These are phyloP conservation scores for Anomalospiza imberbis DNA, from an alignment of 2,797 vertebrate genomes.

Conservation along the genomic window DNA sequence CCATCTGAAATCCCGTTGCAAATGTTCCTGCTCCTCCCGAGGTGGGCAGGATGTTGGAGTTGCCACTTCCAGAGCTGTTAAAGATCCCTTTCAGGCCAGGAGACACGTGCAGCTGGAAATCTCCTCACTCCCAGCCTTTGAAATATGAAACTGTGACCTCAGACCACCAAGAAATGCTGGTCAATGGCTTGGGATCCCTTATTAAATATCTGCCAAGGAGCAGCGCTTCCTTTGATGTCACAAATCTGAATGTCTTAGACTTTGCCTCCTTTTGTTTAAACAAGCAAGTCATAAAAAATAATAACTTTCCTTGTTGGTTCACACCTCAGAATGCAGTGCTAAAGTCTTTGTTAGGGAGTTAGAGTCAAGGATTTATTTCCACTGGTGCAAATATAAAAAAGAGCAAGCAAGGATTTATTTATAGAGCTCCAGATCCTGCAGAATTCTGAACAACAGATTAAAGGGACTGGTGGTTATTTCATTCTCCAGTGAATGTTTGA, in stretches of 20 bases:
- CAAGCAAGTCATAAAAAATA: conserved; percentile 14
- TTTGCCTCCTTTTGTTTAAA: conserved; percentile 37
- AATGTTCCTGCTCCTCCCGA: background rate
- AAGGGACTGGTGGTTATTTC: conserved; percentile 63
- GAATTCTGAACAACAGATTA: conserved; percentile 62
- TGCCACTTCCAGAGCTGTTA: conserved; percentile 41
- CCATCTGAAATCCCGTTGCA: background rate
- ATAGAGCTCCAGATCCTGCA: conserved; percentile 59
- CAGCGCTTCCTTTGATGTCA: conserved; percentile 48
- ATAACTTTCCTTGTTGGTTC: conserved; percentile 28
- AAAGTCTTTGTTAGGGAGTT: background rate
- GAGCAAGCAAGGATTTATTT: conserved; percentile 48
- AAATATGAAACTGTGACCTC: conserved; percentile 69
- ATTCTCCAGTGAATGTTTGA: conserved; percentile 41
- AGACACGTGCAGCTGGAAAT: conserved; percentile 68
- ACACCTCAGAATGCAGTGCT: background rate
- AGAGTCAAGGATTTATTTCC: background rate
- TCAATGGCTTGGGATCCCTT: conserved; percentile 36
- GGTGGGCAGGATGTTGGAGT: conserved; percentile 28
- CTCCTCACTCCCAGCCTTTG: conserved; percentile 73
- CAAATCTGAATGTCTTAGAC: background rate
- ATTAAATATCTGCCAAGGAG: conserved; percentile 50
- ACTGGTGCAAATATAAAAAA: background rate
- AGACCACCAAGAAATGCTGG: conserved; percentile 63
- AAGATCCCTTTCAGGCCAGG: conserved; percentile 70